Conservation (phyloP, 2,113 vertebrate species). For the Cebus imitator region DNA sequence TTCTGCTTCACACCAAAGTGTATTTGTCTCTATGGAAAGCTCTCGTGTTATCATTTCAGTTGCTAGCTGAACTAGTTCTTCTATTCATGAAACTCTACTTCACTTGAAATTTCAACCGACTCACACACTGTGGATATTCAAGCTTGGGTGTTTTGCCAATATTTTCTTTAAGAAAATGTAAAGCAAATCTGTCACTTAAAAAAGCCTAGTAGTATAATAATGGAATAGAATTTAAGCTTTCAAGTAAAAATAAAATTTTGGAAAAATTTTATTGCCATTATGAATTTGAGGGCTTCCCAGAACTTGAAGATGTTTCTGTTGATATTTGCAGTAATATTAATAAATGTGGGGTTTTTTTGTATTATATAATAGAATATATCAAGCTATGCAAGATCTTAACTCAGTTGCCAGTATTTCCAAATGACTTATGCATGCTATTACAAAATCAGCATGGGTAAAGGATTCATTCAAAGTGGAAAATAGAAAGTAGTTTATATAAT, state of each 20-base stretch:
- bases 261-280: background rate
- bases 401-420: background rate
- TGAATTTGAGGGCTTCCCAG: background rate
- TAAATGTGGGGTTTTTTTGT: background rate
- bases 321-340: background rate
- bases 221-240: background rate
- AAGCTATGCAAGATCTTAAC: background rate
- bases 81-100: background rate
- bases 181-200: background rate
- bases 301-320: background rate
- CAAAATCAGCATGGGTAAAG: background rate
- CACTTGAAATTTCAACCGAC: background rate
- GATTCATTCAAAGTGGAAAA: background rate
- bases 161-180: background rate
- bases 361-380: background rate
- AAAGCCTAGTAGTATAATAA: no score
- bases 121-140: background rate
- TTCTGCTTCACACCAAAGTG: fast-evolving
- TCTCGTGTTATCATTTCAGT: background rate
- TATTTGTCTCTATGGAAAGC: background rate
- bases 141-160: background rate
- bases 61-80: background rate
- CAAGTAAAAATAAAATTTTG: background rate
- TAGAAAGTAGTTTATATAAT: background rate
- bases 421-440: background rate